Base-by-base conservation (phyloP, 2,113 vertebrate species). In the Myocastor coypus region DNA sequence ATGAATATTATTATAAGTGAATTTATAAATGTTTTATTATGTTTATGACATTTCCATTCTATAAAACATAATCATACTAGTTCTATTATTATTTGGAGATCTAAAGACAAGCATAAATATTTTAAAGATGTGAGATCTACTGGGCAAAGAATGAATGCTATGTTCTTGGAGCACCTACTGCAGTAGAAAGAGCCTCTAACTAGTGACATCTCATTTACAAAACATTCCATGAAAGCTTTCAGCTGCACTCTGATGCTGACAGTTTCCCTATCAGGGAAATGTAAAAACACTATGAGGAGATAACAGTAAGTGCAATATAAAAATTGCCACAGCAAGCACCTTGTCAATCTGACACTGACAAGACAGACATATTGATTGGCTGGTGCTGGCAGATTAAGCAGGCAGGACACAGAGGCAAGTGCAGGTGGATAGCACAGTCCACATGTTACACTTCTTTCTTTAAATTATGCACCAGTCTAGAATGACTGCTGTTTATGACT, bases 341-440 rank as follows among this genome's bases (percentile, higher is more conserved):
- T 28, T 97, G 71, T 96, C 97, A 96, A 57, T 97, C 80, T 83
- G 96, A 84, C 30, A 34, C 90, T 96, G 80, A 89, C 12, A 95
- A 61, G 32, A 37, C 87, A 95, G 84, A 90, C 68, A 34, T 96
- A 95, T 59, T 96, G 96, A 96, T 69, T 97, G 77, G 92, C 46
- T 83, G 88, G 2, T 37, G 50, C 10, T 84, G 92, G 52, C 22
- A 94, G 69, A 97, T 96, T 34, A 92, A 95, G 89, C 93, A 73
- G 4, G 57, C 26, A 83, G 20, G 80, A 81, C 34, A 68, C 14
- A 32, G 13, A 95, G 34, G 4, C 89, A 82, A 93, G 64, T 86
- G 91, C 22, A 69, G 26, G 91, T 77, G 14, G 83, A 26, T 73
- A 82, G 89, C 28, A 85, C 64, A 87, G 86, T 81, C 90, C 16